Evolutionary conservation across 2,888 invertebrate species (phyloP), one percentile per base, ranked within the genome.

Genomic region (Limnephilus marmoratus): DNA sequence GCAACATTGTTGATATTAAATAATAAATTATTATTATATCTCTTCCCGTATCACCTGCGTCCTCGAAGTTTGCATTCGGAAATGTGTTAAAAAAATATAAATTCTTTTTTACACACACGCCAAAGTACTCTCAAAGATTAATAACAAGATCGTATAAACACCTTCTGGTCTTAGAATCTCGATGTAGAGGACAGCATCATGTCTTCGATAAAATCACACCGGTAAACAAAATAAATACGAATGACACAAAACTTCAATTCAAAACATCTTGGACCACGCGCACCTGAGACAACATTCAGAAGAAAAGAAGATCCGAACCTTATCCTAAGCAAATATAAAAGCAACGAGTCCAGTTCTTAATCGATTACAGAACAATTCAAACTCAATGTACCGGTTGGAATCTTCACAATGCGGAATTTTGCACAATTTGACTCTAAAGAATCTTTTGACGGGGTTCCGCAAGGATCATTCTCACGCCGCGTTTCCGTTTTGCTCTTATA

Each of bases 321-420:
- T 83, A 81, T 83, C 90, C 83, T 90, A 83, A 53, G n/a, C 83
- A 90, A 90, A 90, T 83, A 90, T n/a, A n/a, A 81, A 49, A 88
- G 68, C 68, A 34, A 11, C 31, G 83, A 13, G 90, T 34, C 90
- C 83, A 83, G 31, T 90, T 34, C 53, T 41, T 49, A 82, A 90
- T 90, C 90, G 90, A 90, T 90, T 90, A 83, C 37, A 37, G 18
- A 29, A 90, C 49, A 53, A 90, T 90, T n/a, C 83, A 4, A 24
- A 49, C 82, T 83, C 90, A 24, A 90, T 90, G 45, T 81, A 24
- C 81, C 81, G 88, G n/a, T 68, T 53, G 34, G 31, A 18, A 82
- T 31, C 68, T 68, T 68, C n/a, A 68, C 68, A 68, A 68, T 68
- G 24, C 24, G 68, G 13, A 29, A 31, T 68, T 88, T 88, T 68